Evolutionary conservation across 2,888 invertebrate genomes (phyloP).

Genomic region (Eupeodes luniger): DNA sequence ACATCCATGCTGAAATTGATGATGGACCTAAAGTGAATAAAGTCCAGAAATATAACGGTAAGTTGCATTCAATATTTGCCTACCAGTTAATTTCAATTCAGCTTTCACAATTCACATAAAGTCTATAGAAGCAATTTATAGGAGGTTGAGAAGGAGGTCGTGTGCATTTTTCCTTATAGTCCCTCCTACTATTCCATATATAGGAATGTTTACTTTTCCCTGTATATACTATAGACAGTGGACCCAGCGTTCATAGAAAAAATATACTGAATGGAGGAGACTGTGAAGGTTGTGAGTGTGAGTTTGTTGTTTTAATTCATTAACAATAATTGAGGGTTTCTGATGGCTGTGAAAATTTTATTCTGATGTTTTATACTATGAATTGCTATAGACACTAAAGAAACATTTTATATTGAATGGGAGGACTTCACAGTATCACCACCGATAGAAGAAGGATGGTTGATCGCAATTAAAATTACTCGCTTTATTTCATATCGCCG

Average conservation of each 20-base stretch:
- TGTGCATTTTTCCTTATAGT: background rate
- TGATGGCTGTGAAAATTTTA: constrained; percentile 3
- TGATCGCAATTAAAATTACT: constrained; percentile 48
- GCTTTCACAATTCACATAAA: background rate
- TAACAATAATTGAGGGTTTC: constrained; percentile 52
- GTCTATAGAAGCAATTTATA: background rate
- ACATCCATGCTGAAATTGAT: constrained; percentile 21
- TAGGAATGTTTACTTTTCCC: background rate
- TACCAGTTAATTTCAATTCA: constrained; percentile 47
- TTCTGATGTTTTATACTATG: constrained; percentile 4
- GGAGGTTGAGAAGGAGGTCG: background rate
- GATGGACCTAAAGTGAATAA: constrained; percentile 61
- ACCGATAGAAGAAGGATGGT: too few species aligned
- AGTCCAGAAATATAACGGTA: constrained; percentile 55
- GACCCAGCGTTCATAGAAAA: background rate
- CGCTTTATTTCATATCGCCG: constrained; percentile 6
- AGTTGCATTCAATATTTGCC: constrained; percentile 65
- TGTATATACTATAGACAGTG: background rate
- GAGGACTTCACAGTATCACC: background rate
- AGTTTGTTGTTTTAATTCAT: constrained; percentile 56
- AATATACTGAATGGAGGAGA: background rate
- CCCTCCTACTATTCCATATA: background rate
- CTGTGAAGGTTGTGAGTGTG: background rate
- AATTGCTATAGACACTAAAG: background rate
- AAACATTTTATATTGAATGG: background rate